Evolutionary conservation across 2,113 vertebrate species (phyloP), one percentile per base, ranked within the genome.

Genomic region (Megaptera novaeangliae): DNA sequence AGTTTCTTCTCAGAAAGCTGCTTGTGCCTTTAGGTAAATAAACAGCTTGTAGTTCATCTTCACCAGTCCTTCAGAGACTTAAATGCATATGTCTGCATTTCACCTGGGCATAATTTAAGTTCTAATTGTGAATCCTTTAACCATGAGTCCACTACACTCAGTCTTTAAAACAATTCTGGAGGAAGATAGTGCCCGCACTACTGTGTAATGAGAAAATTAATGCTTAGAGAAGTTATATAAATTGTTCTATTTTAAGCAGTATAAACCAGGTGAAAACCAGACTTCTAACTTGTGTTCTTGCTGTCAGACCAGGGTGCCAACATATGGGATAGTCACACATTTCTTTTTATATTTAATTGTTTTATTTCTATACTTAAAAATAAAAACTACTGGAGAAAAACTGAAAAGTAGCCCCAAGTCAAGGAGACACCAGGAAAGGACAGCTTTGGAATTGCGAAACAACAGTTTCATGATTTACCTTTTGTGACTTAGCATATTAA

Each of bases 401-500:
- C 20, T 12, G 8, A 87, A 82, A 21, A 77, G 15, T 44, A 61
- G 0, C 5, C 85, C 4, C 66, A 86, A 88, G 61, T 27, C 46
- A 41, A 91, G 14, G 46, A 91, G 84, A 74, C 1, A 68, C 27
- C 8, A 85, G 61, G 34, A 85, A 83, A 94, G 20, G 31, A 78
- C 34, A 86, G 29, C 3, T 95, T 78, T 89, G 46, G 18, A 59
- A 63, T 4, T 61, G 14, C 18, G 29, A 74, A 75, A 83, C 36
- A 63, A 4, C 18, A 89, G 17, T 49, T 78, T 66, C 23, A 23
- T 52, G 64, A 92, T 95, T 96, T 94, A 78, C 71, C 55, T 78
- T 78, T 92, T 64, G 84, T 96, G 82, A 86, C 34, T 96, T 72
- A 90, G 90, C 63, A 78, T 97, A 89, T 94, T 83, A 96, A 95